A percentile compares a stretch with the other conserved stretches of the same genome.
These are phyloP conservation scores for rat (Rattus norvegicus) DNA, from an alignment of 2,113 vertebrate genomes.

Conservation along the genomic window GRCr8 NC_086022.1:38883501-38884000, in stretches of 20 bases:
- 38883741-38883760: not conserved
- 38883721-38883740: not conserved
- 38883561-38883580: not conserved
- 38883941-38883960: not conserved
- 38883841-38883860: constrained; percentile 62
- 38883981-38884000: constrained; percentile 20
- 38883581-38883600: not conserved
- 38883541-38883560: not conserved
- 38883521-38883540: not conserved
- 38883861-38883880: not conserved
- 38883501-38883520: not conserved
- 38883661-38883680: not conserved
- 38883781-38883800: not conserved
- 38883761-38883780: constrained; percentile 80
- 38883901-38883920: not conserved
- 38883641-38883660: not conserved
- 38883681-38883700: not conserved
- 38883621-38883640: not conserved
- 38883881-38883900: constrained; percentile 36
- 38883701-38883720: not conserved
- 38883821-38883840: constrained; percentile 26
- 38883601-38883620: not conserved
- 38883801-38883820: not conserved
- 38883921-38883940: constrained; percentile 55
- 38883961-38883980: constrained; percentile 16